Conservation (phyloP, 2,888 invertebrate genomes). For the Amaurobius ferox region DNA sequence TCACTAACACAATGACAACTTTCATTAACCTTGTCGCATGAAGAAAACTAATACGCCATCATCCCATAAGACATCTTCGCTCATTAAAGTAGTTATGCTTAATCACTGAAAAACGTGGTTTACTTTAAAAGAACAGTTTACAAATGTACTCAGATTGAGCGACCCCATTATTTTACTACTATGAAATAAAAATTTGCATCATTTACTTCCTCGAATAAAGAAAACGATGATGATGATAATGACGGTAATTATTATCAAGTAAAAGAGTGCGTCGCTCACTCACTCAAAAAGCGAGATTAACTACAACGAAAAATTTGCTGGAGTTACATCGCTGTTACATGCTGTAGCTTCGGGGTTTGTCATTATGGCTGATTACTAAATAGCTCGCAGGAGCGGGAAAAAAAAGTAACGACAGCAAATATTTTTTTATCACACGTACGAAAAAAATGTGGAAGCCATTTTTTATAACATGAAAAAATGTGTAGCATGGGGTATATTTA, state of each 20-base stretch:
- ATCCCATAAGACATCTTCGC: too few species aligned
- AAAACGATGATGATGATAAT: constrained; percentile 4
- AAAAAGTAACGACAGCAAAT: background rate
- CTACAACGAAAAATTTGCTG: background rate
- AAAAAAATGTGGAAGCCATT: too few species aligned
- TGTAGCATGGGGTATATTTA: background rate
- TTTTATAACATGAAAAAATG: background rate
- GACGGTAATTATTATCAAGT: background rate
- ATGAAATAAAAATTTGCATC: constrained; percentile 4
- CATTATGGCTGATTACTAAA: constrained; percentile 8
- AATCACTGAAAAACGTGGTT: too few species aligned
- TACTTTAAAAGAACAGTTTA: background rate
- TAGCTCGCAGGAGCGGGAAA: background rate
- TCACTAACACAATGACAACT: too few species aligned
- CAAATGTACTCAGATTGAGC: background rate
- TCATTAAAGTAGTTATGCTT: too few species aligned
- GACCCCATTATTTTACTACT: background rate
- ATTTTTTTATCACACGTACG: too few species aligned
- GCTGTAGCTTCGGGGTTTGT: background rate
- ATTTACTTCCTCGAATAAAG: background rate
- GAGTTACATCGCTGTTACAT: background rate
- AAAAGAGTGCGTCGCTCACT: background rate
- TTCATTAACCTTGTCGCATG: too few species aligned
- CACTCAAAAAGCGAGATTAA: constrained; percentile 5
- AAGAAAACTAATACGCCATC: too few species aligned